Evolutionary conservation across 2,888 invertebrate genomes (phyloP), one percentile per base, ranked within the genome.

Genomic region (Tetranychus piercei): DNA sequence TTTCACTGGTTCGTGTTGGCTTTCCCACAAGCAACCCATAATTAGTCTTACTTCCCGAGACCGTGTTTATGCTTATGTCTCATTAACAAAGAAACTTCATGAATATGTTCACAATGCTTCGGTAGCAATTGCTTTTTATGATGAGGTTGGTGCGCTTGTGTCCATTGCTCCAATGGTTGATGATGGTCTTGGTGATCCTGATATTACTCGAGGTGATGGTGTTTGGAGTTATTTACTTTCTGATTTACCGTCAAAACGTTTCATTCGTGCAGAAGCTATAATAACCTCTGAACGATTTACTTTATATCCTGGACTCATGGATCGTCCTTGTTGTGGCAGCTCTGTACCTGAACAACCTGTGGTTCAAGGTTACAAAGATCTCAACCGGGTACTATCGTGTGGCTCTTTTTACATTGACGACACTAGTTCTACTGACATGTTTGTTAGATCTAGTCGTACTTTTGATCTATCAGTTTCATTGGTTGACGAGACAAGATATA

Each of bases 101-200:
- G 69, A 20, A 34, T 69, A 69, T 34, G 69, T 69, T 11, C 22
- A 69, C 8, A 69, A 34, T 34, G 69, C 69, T 18, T 22, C 20
- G n/a, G 69, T 69, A 9, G 9, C 69, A 23, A 23, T 69, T 7
- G 34, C 69, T 11, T 22, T 69, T 5, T 69, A 69, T n/a, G 69
- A 69, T 69, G 20, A 20, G n/a, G 1, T 34, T 20, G 69, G 69
- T 34, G 34, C 9, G 0, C 22, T 67, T 66, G 74, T 44, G 44
- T 43, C 65, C 74, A 80, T 76, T 78, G 79, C 43, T 78, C 80
- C 7, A 77, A 75, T 87, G 1, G 80, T 85, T 73, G 88, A 87
- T 80, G 85, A 85, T 71, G 88, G 87, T 11, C 84, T 85, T 78
- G 87, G 87, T 77, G 88, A 88, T 82, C 87, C 88, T 0, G 88